Evolutionary conservation across 2,113 vertebrate genomes (phyloP).

Genomic region (Lipophrys pholis): DNA sequence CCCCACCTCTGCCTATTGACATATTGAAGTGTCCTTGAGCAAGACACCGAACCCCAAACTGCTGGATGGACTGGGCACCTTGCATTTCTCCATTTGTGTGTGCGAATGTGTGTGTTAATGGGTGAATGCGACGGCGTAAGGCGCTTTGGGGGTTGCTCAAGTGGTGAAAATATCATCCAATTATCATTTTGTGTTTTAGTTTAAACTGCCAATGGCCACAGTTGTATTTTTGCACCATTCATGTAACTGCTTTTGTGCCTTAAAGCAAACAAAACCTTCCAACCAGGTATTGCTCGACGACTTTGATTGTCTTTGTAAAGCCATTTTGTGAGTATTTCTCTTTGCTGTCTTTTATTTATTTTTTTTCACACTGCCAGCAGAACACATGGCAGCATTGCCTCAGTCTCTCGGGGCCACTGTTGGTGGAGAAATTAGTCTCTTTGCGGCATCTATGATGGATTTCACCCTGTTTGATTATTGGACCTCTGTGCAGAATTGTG

Average conservation of each 20-base stretch:
- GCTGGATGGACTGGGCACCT: too few species aligned
- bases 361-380: not conserved
- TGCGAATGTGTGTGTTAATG: too few species aligned
- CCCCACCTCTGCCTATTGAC: too few species aligned
- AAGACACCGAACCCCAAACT: too few species aligned
- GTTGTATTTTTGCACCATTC: not conserved
- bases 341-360: too few species aligned
- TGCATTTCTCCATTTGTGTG: too few species aligned
- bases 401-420: slow-evolving; percentile 34
- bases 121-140: too few species aligned
- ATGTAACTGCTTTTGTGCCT: not conserved
- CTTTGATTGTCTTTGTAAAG: not conserved
- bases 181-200: too few species aligned
- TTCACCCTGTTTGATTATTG: slow-evolving; percentile 59
- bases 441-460: slow-evolving; percentile 46
- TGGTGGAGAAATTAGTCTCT: slow-evolving; percentile 52
- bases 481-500: slow-evolving; percentile 37
- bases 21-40: too few species aligned
- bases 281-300: not conserved
- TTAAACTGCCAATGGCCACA: too few species aligned
- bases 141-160: too few species aligned
- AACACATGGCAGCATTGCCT: slow-evolving; percentile 9
- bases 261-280: not conserved
- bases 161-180: too few species aligned
- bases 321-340: not conserved